Percentiles rank a stretch among this genome's conserved stretches.
Conservation (phyloP, 2,888 invertebrate genomes). For the Coenonympha glycerion region DNA sequence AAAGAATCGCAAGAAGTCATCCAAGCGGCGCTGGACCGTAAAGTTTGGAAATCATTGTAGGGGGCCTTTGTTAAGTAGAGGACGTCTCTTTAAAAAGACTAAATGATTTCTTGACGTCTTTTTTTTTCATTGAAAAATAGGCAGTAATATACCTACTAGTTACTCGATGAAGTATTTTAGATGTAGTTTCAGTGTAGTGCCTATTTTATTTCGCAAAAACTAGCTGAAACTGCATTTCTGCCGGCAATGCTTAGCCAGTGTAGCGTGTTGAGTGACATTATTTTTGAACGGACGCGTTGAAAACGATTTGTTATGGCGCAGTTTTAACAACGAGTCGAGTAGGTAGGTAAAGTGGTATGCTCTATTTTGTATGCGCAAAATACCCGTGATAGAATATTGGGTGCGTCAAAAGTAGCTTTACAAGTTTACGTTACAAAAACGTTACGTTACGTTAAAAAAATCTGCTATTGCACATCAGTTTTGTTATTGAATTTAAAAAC, state of each 20-base stretch:
- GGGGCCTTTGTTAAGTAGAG: no score
- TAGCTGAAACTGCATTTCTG: slow-evolving; percentile 2
- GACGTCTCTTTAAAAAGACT: no score
- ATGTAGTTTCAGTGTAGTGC: background rate
- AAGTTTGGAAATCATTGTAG: no score
- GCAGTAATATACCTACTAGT: no score
- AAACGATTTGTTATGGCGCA: slow-evolving; percentile 35
- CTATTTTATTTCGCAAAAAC: background rate
- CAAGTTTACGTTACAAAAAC: no score
- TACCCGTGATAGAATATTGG: background rate
- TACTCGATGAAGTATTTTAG: background rate
- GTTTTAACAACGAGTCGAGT: slow-evolving; percentile 31
- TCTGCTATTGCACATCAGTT: no score
- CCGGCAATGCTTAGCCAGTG: slow-evolving; percentile 17
- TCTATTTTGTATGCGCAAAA: background rate
- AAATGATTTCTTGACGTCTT: no score
- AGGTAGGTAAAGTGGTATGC: background rate
- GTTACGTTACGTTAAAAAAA: background rate
- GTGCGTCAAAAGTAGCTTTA: background rate
- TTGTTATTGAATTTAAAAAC: no score
- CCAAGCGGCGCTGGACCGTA: no score
- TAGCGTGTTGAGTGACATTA: slow-evolving; percentile 48
- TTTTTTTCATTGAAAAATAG: no score
- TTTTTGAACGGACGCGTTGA: slow-evolving; percentile 37
- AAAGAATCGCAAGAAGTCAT: no score